Evolutionary conservation across 2,113 vertebrate genomes (phyloP).

Genomic region (Oryzias melastigma): DNA sequence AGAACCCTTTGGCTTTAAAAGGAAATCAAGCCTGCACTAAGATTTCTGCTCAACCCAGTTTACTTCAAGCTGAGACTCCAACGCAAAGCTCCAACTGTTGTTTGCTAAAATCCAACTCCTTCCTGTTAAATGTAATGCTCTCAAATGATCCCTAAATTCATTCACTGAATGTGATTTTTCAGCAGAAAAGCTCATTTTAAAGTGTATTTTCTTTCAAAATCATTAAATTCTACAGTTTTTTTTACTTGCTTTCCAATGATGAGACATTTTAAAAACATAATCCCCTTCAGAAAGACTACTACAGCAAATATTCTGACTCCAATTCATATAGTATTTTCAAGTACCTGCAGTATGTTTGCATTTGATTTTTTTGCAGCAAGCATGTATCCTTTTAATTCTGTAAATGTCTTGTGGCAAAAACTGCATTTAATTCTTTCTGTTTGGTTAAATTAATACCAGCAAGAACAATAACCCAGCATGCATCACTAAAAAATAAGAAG

Average conservation of each 20-base stretch:
- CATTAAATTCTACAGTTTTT: no score
- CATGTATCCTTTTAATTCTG: slow-evolving; percentile 13
- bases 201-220: no score
- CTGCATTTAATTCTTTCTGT: slow-evolving; percentile 14
- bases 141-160: no score
- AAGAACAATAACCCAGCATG: slow-evolving; percentile 49
- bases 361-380: slow-evolving; percentile 3
- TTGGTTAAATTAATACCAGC: slow-evolving; percentile 1
- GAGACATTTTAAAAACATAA: no score
- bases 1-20: slow-evolving; percentile 46
- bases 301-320: no score
- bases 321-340: neutral
- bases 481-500: slow-evolving; percentile 33
- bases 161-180: no score
- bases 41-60: slow-evolving; percentile 26
- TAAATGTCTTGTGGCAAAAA: slow-evolving; percentile 12
- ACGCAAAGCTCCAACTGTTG: neutral
- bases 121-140: no score
- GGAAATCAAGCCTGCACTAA: slow-evolving; percentile 45
- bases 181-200: no score
- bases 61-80: slow-evolving; percentile 22
- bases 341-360: neutral
- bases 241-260: no score
- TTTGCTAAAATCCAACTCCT: neutral
- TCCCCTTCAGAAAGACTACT: no score